Percentiles rank a stretch among this genome's conserved stretches.
These are phyloP conservation scores for Priocnemis perturbator DNA, from an alignment of 2,888 invertebrate genomes.

Conservation along the genomic window DNA sequence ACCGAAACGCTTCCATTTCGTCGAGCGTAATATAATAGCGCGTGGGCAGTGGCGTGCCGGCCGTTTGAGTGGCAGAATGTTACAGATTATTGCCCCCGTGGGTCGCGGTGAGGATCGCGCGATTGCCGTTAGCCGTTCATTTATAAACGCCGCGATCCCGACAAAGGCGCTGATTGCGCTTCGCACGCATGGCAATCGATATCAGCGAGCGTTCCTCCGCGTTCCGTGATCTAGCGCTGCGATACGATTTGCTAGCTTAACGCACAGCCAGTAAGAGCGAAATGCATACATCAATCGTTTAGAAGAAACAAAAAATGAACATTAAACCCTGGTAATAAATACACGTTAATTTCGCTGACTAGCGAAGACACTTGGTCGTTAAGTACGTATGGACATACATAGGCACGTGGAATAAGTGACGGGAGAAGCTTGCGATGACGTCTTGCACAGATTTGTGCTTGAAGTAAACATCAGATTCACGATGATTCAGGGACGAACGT, in stretches of 20 bases:
- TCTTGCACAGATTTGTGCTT: no score
- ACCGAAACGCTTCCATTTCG: slow-evolving; percentile 36
- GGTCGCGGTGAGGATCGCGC: slow-evolving; percentile 39
- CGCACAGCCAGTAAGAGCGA: no score
- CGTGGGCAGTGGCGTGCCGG: slow-evolving; percentile 31
- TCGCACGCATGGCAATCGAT: slow-evolving; percentile 49
- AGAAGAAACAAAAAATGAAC: no score
- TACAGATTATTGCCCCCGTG: slow-evolving; percentile 54
- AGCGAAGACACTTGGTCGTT: no score
- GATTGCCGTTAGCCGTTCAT: slow-evolving; percentile 44
- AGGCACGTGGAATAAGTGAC: no score
- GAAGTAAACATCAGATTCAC: no score
- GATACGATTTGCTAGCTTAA: slow-evolving; percentile 11
- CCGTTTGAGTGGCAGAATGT: slow-evolving; percentile 47
- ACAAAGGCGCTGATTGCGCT: slow-evolving; percentile 53
- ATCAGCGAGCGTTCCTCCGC: slow-evolving; percentile 37
- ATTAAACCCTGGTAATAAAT: no score
- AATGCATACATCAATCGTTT: no score
- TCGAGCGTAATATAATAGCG: slow-evolving; percentile 39
- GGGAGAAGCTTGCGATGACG: no score
- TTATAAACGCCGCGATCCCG: slow-evolving; percentile 52
- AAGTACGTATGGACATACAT: no score
- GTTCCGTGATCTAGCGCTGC: slow-evolving; percentile 28
- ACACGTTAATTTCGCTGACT: no score
- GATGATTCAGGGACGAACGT: no score